Evolutionary conservation across 37 sponge, comb jelly and placozoan species (phyloP), one percentile per base, ranked within the genome.

Genomic region (Geodia barretti): DNA sequence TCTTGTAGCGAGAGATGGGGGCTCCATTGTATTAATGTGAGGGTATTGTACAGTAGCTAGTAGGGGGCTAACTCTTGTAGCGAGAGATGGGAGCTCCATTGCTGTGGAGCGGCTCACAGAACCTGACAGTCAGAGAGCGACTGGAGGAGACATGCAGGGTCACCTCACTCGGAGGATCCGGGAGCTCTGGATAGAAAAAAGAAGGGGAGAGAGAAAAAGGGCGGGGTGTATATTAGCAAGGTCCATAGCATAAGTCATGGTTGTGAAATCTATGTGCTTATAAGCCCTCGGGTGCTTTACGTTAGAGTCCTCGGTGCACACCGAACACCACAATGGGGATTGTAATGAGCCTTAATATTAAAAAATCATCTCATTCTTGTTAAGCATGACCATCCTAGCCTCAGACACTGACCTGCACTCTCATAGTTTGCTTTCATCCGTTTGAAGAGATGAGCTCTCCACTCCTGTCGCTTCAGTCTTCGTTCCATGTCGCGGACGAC

Each of bases 61-160:
- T n/a, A n/a, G 54, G 54, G 34, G 0, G 42, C 81, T 78, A 59
- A 93, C 94, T 86, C 61, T 85, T 89, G 76, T 93, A 93, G 79
- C 90, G 71, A 19, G 94, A 89, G 65, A 89, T 73, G 25, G 72
- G 38, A 21, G 90, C 76, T 35, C 83, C 79, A 64, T 85, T 89
- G 62, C 24, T 67, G 0, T 69, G 62, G 23, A 85, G 77, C 0
- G 94, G 87, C 26, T 72, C 76, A 30, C 65, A 65, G 77, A 87
- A 93, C 24, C 68, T 29, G n/a, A 92, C 83, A 41, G 79, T 88
- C 34, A 92, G 76, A 7, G 88, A 73, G 1, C 74, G 58, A 19
- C 73, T 74, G 2, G 93, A 92, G 0, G 79, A 65, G 39, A 88
- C 86, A 59, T 72, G 72, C 24, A 92, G 81, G 0, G n/a, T 2